phyloP scores from a whole-genome alignment of 2,797 vertebrate genomes.

The Anguilla megastoma region DNA sequence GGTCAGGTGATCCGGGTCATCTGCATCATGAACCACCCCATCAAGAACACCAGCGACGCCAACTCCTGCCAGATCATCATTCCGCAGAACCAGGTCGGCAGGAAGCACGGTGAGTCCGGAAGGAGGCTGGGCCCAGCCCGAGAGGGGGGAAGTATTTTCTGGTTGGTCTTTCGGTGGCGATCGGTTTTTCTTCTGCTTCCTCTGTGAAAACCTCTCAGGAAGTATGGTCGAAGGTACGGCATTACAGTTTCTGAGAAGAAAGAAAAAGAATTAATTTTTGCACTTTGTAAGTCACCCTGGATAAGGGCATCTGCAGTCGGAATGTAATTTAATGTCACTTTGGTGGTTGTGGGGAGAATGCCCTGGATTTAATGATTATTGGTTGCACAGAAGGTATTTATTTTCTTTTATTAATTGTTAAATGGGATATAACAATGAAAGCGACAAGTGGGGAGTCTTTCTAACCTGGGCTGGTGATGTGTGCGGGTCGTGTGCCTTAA shows the following conservation, averaged over 20 bases:
- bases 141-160: not conserved
- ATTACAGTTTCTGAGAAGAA: not conserved
- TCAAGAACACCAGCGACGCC: constrained; percentile 81
- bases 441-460: too few relatives aligned
- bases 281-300: not conserved
- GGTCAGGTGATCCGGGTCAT: constrained; percentile 82
- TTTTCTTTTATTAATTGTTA: too few relatives aligned
- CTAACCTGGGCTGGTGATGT: too few relatives aligned
- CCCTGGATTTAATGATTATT: not conserved
- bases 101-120: constrained; percentile 75
- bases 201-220: not conserved
- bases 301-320: not conserved
- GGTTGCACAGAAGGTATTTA: not conserved
- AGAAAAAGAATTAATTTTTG: not conserved
- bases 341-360: not conserved
- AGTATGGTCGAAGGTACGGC: not conserved
- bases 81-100: constrained; percentile 84
- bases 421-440: too few relatives aligned
- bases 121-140: too few relatives aligned
- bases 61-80: constrained; percentile 88
- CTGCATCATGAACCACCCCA: constrained; percentile 80
- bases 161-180: not conserved
- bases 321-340: not conserved
- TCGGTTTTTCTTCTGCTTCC: not conserved
- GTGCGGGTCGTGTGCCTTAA: not conserved